phyloP scores from a whole-genome alignment of 2,113 vertebrate genomes.

The Bujurquina vittata region DNA sequence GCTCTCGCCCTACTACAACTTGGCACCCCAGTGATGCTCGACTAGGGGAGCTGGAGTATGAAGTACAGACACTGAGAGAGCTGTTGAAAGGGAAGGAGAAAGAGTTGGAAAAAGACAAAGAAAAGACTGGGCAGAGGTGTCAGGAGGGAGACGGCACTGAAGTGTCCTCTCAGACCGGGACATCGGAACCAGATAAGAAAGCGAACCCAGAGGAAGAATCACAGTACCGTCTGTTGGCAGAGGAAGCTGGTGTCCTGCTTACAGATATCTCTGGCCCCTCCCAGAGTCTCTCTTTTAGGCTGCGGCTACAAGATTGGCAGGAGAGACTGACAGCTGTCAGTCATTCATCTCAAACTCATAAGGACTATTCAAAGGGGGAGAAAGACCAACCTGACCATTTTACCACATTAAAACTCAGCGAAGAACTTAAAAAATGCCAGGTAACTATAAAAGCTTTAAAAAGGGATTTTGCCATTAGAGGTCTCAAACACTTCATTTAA shows the following conservation, averaged over 20 bases:
- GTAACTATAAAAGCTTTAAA: constrained; percentile 68
- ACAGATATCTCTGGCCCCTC: constrained; percentile 73
- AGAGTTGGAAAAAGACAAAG: constrained; percentile 84
- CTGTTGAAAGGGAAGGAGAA: constrained; percentile 84
- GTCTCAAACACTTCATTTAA: neutral
- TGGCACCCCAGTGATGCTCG: constrained; percentile 81
- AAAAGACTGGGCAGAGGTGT: constrained; percentile 31
- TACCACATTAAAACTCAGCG: constrained; percentile 81
- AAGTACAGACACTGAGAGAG: constrained; percentile 84
- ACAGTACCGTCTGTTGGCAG: constrained; percentile 80
- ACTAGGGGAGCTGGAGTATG: constrained; percentile 86
- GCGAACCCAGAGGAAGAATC: constrained; percentile 73
- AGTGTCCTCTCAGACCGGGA: constrained; percentile 14
- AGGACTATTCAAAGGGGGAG: constrained; percentile 31
- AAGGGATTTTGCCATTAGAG: neutral
- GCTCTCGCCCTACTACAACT: constrained; percentile 13
- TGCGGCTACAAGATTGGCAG: constrained; percentile 84
- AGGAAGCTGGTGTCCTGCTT: constrained; percentile 84
- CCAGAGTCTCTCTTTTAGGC: constrained; percentile 72
- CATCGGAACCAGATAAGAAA: constrained; percentile 38
- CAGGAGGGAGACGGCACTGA: neutral
- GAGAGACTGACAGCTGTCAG: constrained; percentile 75
- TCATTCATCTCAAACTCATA: constrained; percentile 50
- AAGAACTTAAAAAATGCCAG: constrained; percentile 87
- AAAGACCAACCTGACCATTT: constrained; percentile 73